Conservation (phyloP, 92 coral and sea anemone genomes). For the Paramuricea clavata region DNA sequence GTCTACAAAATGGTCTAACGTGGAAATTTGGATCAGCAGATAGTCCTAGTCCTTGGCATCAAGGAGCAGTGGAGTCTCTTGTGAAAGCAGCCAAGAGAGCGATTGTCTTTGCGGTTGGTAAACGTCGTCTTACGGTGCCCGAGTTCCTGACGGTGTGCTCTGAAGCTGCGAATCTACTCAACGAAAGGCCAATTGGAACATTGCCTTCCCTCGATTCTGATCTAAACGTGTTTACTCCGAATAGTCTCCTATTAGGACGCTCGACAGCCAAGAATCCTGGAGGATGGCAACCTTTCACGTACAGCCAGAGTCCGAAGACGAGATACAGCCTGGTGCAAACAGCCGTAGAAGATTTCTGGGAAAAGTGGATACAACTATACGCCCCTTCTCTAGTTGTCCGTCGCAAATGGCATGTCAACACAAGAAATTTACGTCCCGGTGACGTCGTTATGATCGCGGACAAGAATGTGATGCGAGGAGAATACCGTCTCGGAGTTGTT, state of each 20-base stretch:
- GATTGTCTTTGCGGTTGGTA: slow-evolving; percentile 54
- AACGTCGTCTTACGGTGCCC: slow-evolving; percentile 59
- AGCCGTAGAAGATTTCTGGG: slow-evolving; percentile 59
- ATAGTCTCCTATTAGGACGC: slow-evolving; percentile 64
- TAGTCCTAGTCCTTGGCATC: slow-evolving; percentile 69
- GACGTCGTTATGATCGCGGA: slow-evolving; percentile 76
- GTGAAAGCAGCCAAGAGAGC: slow-evolving; percentile 63
- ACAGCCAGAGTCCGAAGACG: slow-evolving; percentile 4
- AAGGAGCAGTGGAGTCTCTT: slow-evolving; percentile 67
- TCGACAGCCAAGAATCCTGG: slow-evolving; percentile 64
- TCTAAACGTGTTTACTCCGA: slow-evolving; percentile 57
- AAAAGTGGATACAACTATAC: slow-evolving; percentile 67
- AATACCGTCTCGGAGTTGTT: slow-evolving; percentile 48
- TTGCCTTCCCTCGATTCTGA: slow-evolving; percentile 32
- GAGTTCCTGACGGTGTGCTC: slow-evolving; percentile 67
- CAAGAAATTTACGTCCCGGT: slow-evolving; percentile 63
- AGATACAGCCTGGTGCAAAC: slow-evolving; percentile 68
- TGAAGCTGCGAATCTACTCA: slow-evolving; percentile 63
- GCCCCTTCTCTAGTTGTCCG: slow-evolving; percentile 66
- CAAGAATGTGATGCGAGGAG: slow-evolving; percentile 69
- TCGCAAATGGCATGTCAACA: slow-evolving; percentile 64
- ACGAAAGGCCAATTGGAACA: slow-evolving; percentile 65
- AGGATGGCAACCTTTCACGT: slow-evolving; percentile 56
- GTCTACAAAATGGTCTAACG: slow-evolving; percentile 33
- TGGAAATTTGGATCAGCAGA: slow-evolving; percentile 74